phyloP scores from a whole-genome alignment of 2,888 invertebrate genomes.

The Psococerastis gibbosa region DNA sequence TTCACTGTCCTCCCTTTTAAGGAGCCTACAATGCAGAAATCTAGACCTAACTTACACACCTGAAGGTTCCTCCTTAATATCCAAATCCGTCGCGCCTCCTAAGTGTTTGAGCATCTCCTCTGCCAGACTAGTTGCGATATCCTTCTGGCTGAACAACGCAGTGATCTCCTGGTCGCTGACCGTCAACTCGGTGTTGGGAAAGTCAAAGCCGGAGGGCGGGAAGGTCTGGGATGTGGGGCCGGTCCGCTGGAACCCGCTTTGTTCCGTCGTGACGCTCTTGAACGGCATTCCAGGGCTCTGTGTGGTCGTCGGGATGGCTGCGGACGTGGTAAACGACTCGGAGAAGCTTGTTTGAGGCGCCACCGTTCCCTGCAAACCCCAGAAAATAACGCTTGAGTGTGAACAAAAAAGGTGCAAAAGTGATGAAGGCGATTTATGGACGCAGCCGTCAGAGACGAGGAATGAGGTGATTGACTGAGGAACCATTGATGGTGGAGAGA shows the following conservation, averaged over 20 bases:
- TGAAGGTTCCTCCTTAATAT: conserved; percentile 25
- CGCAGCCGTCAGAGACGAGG: no score
- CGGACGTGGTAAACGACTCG: conserved; percentile 25
- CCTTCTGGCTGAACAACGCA: conserved; percentile 52
- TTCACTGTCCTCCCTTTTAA: no score
- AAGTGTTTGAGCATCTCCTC: conserved; percentile 79
- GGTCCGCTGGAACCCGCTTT: conserved; percentile 1
- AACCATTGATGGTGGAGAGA: no score
- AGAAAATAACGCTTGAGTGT: conserved; percentile 8
- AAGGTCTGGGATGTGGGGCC: conserved; percentile 11
- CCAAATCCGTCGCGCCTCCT: conserved; percentile 38
- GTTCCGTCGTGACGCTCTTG: conserved; percentile 25
- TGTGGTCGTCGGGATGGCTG: conserved; percentile 28
- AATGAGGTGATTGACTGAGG: no score
- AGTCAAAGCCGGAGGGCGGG: conserved; percentile 15
- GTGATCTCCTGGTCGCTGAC: conserved; percentile 53
- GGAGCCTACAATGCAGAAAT: no score
- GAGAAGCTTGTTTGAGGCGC: conserved; percentile 29
- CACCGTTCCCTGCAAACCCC: conserved; percentile 24
- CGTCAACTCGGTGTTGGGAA: conserved; percentile 26
- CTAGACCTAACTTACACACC: no score
- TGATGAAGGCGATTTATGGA: no score
- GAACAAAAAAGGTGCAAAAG: neutral
- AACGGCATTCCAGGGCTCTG: conserved; percentile 31
- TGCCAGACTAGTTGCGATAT: conserved; percentile 57